Evolutionary conservation across 1,140 invertebrate species (phyloP).

Genomic region (Saccostrea echinata): DNA sequence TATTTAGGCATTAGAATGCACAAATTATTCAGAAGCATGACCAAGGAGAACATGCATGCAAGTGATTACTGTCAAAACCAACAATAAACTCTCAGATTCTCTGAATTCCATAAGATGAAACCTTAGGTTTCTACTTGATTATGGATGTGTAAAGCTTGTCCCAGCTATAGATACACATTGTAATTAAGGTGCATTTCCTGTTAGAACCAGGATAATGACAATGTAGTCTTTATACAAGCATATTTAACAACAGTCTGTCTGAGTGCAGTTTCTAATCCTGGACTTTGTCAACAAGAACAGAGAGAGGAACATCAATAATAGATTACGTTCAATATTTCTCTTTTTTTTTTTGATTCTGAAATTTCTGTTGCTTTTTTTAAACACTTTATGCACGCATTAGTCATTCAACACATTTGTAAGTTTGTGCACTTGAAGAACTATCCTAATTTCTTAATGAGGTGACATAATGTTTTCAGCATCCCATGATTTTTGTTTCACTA

Average conservation of each 20-base stretch:
- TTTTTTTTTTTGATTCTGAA: neutral
- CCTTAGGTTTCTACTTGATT: neutral
- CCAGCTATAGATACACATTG: neutral
- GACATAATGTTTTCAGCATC: conserved; percentile 16
- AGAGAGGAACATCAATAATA: neutral
- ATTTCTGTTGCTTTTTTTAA: neutral
- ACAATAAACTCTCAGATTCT: conserved; percentile 1
- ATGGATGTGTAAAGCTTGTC: conserved; percentile 8
- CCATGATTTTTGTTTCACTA: neutral
- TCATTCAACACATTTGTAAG: neutral
- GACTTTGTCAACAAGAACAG: conserved; percentile 10
- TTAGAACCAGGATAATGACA: neutral
- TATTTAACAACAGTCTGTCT: neutral
- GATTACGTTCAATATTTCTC: neutral
- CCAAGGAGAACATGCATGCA: neutral
- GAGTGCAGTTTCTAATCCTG: conserved; percentile 29
- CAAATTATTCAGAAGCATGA: too few relatives aligned
- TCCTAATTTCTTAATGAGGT: neutral
- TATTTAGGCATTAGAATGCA: too few relatives aligned
- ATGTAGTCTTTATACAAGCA: conserved; percentile 2
- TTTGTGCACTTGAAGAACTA: neutral
- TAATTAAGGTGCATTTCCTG: conserved; percentile 16
- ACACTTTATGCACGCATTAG: neutral
- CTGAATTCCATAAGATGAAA: neutral
- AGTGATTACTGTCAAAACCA: neutral